Conservation (phyloP, 2,797 vertebrate species). For the Molossus molossus region DNA sequence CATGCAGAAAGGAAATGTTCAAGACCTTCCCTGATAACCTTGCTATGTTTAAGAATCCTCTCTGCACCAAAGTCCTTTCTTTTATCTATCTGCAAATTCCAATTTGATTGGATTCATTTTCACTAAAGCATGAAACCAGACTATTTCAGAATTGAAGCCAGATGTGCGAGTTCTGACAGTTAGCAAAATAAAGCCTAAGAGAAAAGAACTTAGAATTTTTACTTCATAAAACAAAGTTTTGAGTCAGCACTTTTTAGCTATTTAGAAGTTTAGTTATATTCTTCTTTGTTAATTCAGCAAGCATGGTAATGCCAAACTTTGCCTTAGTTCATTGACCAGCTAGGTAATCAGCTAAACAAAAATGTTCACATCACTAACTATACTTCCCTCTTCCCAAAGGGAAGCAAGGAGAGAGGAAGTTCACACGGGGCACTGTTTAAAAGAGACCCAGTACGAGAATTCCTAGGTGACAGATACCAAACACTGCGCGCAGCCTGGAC, state of each 20-base stretch:
- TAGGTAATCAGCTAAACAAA: conserved; percentile 9
- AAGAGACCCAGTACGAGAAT: not conserved
- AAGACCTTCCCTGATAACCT: conserved; percentile 63
- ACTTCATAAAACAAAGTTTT: conserved; percentile 62
- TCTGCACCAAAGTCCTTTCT: conserved; percentile 13
- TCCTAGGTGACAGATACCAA: not conserved
- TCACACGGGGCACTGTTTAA: conserved; percentile 11
- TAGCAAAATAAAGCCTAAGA: conserved; percentile 79
- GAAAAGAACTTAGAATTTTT: conserved; percentile 70
- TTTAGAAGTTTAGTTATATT: conserved; percentile 54
- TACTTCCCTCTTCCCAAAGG: conserved; percentile 17
- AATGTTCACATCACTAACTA: not conserved
- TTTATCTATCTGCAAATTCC: conserved; percentile 77
- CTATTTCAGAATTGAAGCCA: conserved; percentile 81
- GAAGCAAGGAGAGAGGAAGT: conserved; percentile 31
- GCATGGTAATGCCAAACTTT: not conserved
- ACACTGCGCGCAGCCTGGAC: not conserved
- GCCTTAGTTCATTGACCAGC: conserved; percentile 27
- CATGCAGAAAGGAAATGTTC: conserved; percentile 19
- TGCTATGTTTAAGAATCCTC: conserved; percentile 4
- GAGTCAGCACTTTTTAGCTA: conserved; percentile 52
- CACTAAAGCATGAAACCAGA: conserved; percentile 79
- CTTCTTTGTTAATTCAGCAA: not conserved
- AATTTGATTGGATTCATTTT: conserved; percentile 79
- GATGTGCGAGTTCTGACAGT: conserved; percentile 77